Base-by-base conservation (phyloP, 2,797 vertebrate genomes). In the Alcedo quadribrachys region DNA sequence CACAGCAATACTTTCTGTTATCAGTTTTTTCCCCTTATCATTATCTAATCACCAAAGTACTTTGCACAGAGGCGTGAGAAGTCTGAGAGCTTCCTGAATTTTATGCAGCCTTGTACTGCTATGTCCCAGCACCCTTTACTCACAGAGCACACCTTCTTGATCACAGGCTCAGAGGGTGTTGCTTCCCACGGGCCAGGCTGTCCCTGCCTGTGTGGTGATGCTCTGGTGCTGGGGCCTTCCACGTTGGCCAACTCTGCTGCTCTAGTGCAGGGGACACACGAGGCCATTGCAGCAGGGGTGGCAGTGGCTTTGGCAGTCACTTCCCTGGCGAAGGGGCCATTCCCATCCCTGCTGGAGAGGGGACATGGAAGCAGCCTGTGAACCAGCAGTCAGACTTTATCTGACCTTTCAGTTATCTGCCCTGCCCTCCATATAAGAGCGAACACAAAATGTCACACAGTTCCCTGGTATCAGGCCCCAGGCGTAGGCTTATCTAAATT, bases 361-460 rank as follows among this genome's bases (percentile, higher is more conserved):
- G 81, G 53, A 48, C 30, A 6, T 0, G 2, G 55, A 21, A 62
- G 63, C 69, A 80, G 67, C 67, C 46, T 22, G 25, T 19, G 48
- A 92, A 28, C 15, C 0, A 0, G 20, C 57, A 57, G 76, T 24
- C 61, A 77, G 67, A 5, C 50, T 63, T 87, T 88, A 87, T 94
- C 77, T 93, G 92, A 92, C 90, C 85, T 89, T 76, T 88, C 25
- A 13, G 76, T 86, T 76, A n/a, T 28, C 61, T 4, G 66, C 63
- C 92, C 83, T 81, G 89, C 89, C 87, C 89, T 85, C 43, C 61
- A 57, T 20, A 1, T 33, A 53, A 66, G 68, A 35, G 33, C 5
- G 33, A 67, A 48, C 24, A 17, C 40, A 54, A 60, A 88, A 85
- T 90, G 76, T 96, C 90, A 93, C 0, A 0, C 57, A 63, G 85